phyloP scores from a whole-genome alignment of 35 echinoderm and acorn worm species.

The Heliocidaris erythrogramma region DNA sequence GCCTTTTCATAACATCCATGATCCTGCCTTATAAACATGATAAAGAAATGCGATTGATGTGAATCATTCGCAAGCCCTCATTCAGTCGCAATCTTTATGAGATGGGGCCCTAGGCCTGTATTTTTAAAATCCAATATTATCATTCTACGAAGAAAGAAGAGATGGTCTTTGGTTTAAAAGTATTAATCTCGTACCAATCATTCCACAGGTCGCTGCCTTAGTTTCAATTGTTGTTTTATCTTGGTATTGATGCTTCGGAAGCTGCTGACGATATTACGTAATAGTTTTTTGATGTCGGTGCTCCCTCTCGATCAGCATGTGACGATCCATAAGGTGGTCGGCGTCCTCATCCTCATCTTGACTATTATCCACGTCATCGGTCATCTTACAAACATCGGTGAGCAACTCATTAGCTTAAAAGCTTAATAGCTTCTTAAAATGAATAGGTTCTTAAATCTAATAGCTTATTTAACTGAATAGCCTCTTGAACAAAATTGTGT shows the following conservation, averaged over 20 bases:
- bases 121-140: background rate
- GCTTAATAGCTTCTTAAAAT: no score
- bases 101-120: no score
- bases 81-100: no score
- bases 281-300: conserved; percentile 62
- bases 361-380: background rate
- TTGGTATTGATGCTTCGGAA: conserved; percentile 90
- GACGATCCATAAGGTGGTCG: conserved; percentile 85
- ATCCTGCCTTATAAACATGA: no score
- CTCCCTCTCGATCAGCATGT: conserved; percentile 92
- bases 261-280: conserved; percentile 78
- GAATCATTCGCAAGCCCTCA: no score
- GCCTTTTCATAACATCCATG: no score
- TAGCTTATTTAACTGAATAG: no score
- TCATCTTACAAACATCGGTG: background rate
- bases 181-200: background rate
- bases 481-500: no score
- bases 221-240: conserved; percentile 83
- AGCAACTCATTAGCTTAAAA: background rate
- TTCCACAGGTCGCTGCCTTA: conserved; percentile 76
- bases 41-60: no score
- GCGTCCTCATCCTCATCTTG: conserved; percentile 21
- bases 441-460: no score
- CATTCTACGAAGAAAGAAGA: background rate
- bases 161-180: background rate